Evolutionary conservation across 2,888 invertebrate species (phyloP), one percentile per base, ranked within the genome.

Genomic region (Tridacna crocea): DNA sequence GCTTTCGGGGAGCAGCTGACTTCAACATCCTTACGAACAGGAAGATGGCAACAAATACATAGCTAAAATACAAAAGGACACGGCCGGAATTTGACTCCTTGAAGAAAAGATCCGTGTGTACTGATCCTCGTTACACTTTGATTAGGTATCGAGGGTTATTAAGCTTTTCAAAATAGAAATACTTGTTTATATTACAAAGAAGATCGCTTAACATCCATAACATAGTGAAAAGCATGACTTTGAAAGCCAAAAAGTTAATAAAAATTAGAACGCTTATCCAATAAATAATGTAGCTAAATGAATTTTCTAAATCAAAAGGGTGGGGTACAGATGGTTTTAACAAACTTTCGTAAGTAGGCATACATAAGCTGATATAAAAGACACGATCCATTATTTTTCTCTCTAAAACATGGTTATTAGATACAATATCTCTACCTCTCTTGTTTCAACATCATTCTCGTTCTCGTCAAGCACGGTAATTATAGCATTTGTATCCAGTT

Each of bases 391-490:
- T 58, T 58, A n/a, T 4, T 4, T 19, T 58, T 10, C 10, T 19
- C n/a, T 58, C 58, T 10, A 36, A 36, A 36, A 36, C 3, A 36
- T 4, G 36, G 36, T 4, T 36, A 36, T n/a, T n/a, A n/a, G n/a
- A n/a, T n/a, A n/a, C n/a, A 22, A 60, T 10, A n/a, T 58, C 17
- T 36, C 36, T 8, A 76, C 76, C 51, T 70, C 26, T 76, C 76
- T 68, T 0, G 48, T 58, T 48, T 76, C 76, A 27, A 68, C 46
- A 17, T 22, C 19, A 1, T 26, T 47, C 17, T 61, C 51, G 58
- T 68, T 58, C 22, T 58, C 61, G 46, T 55, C 68, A 10, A 58
- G 58, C 58, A 76, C 27, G 17, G 26, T 19, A 22, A 76, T n/a
- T 15, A 58, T 19, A 27, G 66, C 66, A 26, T 48, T 68, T 27